Evolutionary conservation across 2,888 invertebrate genomes (phyloP), one percentile per base, ranked within the genome.

Genomic region (Xylota sylvarum): DNA sequence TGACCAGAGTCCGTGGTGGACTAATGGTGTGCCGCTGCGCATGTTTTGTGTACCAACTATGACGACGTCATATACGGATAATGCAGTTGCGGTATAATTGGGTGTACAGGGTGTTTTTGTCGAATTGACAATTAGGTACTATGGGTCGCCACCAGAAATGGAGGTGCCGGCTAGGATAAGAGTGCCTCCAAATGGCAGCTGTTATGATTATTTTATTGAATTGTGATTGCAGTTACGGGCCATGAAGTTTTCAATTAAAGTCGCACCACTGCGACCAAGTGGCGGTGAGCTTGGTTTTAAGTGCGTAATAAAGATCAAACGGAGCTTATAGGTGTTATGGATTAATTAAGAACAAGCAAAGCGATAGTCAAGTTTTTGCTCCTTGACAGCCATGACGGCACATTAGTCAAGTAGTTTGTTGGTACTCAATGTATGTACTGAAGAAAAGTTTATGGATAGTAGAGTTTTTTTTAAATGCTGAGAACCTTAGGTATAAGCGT

Each of bases 191-290:
- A 70, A 23, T 55, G 62, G 32, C 14, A 23, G 52, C 37, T 60
- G 58, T 64, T 55, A 35, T 35, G 74, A 50, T 40, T 56, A 17
- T 56, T 79, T 58, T 30, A 60, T 69, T 60, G 17, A 64, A 40
- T 48, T 65, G 32, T 65, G 58, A 56, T 37, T 50, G 35, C 58
- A 17, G 58, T 32, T 55, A 58, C 58, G 56, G 58, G n/a, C 48
- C 64, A 14, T 56, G 23, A 56, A 43, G 30, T 32, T 43, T 52
- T 37, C 67, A 52, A 77, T 60, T 77, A 69, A 77, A 37, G 50
- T 60, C 58, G 10, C 50, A 40, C 77, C 50, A 40, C 77, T 58
- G 37, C 9, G 12, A 23, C 12, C 5, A 12, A 73, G 48, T 40
- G 40, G 37, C 5, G 9, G 40, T 23, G 32, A 46, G 48, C n/a